Evolutionary conservation across 2,888 invertebrate genomes (phyloP).

Genomic region (Leistus spinibarbis): DNA sequence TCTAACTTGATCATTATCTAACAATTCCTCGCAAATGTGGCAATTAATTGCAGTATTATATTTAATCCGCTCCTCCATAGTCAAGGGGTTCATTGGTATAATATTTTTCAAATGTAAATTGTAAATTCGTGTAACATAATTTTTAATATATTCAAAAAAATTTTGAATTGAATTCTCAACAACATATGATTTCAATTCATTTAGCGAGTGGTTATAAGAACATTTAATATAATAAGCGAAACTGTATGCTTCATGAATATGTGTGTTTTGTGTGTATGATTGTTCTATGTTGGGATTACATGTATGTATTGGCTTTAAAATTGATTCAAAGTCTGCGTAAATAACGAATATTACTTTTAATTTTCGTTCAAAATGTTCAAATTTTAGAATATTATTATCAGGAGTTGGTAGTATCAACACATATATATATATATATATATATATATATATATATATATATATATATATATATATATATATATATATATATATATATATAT

Average conservation of each 20-base stretch:
- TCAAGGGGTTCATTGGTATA: constrained; percentile 27
- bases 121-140: too few relatives aligned
- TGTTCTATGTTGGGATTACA: too few relatives aligned
- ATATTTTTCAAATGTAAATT: constrained; percentile 14
- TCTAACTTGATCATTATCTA: constrained; percentile 22
- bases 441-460: too few relatives aligned
- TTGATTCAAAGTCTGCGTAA: constrained; percentile 42
- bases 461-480: too few relatives aligned
- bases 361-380: constrained; percentile 32
- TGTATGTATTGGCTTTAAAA: constrained; percentile 13
- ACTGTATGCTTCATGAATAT: constrained; percentile 37
- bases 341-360: constrained; percentile 37
- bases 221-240: constrained; percentile 41
- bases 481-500: too few relatives aligned
- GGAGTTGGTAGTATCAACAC: constrained; percentile 3
- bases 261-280: too few relatives aligned
- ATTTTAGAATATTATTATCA: constrained; percentile 33
- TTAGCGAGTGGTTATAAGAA: constrained; percentile 41
- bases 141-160: too few relatives aligned
- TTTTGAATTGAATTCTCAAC: neutral
- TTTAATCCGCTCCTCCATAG: constrained; percentile 24
- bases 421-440: too few relatives aligned
- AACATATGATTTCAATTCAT: constrained; percentile 26
- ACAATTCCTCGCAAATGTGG: constrained; percentile 1
- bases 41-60: constrained; percentile 36